Base-by-base conservation (phyloP, 2,888 invertebrate genomes). In the Chymomyza amoena region DNA sequence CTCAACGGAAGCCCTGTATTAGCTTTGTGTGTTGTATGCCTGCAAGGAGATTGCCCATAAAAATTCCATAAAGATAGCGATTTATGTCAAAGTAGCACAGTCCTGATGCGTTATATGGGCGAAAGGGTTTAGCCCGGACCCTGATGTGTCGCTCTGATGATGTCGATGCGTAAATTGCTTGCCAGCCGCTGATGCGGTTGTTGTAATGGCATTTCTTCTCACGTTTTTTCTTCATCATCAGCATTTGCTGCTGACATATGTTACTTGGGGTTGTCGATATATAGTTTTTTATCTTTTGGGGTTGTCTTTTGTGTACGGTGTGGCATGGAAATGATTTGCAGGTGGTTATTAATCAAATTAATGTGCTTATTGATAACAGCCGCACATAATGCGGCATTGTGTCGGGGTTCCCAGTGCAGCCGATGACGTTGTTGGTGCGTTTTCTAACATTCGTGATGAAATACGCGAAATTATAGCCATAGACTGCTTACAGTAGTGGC, bases 271-370 rank as follows among this genome's bases (percentile, higher is more conserved):
- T 70, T 16, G 20, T 20, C 54, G 70, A 52, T 54, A 64, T 25
- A 39, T 61, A 54, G 61, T 32, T 60, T 54, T 36, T 45, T 50
- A 28, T 51, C 25, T 60, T 32, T 51, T 60, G 66, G 25, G 54
- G 10, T 66, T 59, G 16, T 72, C 81, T 73, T 79, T 81, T 81
- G 84, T 84, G 87, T 76, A 64, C 32, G 57, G 39, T 36, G 67
- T 50, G 68, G 73, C 79, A 77, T 78, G 90, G 90, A 90, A 90
- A 89, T 85, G 89, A 89, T 89, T 89, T 89, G 87, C 87, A 88
- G 86, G 87, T 88, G 87, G 89, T 90, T 89, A 90, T 89, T 90
- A 90, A 90, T 90, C 90, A 89, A 89, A 87, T 86, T 87, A 81
- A 89, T 87, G 88, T 81, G 79, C 79, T 82, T 83, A 89, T 84